Conservation (phyloP, 2,888 invertebrate genomes). For the Heliconius cydno region DNA sequence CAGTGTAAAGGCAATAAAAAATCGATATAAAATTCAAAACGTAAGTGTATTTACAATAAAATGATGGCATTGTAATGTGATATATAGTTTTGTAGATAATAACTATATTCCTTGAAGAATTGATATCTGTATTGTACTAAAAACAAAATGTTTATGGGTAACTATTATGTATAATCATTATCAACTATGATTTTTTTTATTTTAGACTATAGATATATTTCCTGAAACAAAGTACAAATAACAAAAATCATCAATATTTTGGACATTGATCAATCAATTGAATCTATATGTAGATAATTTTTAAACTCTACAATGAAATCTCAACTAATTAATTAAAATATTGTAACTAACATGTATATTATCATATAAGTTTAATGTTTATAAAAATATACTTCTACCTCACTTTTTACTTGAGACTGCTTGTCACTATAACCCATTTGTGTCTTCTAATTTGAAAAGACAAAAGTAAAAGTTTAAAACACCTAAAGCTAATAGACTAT, state of each 20-base stretch:
- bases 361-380: constrained; percentile 27
- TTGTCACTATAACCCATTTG: constrained; percentile 28
- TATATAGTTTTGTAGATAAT: constrained; percentile 30
- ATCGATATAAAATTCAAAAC: constrained; percentile 37
- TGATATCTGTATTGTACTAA: constrained; percentile 39
- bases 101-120: constrained; percentile 16
- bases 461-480: not conserved
- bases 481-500: not conserved
- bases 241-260: not conserved
- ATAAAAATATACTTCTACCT: constrained; percentile 38
- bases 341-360: constrained; percentile 11
- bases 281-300: not conserved
- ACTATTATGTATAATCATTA: constrained; percentile 23
- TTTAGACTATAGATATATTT: not conserved
- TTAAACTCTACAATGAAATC: not conserved
- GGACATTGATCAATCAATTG: not conserved
- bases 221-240: constrained; percentile 4
- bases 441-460: constrained; percentile 1
- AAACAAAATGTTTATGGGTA: constrained; percentile 38
- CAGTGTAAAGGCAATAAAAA: constrained; percentile 29
- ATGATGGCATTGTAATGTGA: constrained; percentile 46
- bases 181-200: not conserved
- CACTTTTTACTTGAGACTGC: constrained; percentile 26
- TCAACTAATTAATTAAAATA: constrained; percentile 2
- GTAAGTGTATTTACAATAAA: constrained; percentile 48